Base-by-base conservation (phyloP, 2,113 vertebrate genomes). In the Mesembrinibis cayennensis region DNA sequence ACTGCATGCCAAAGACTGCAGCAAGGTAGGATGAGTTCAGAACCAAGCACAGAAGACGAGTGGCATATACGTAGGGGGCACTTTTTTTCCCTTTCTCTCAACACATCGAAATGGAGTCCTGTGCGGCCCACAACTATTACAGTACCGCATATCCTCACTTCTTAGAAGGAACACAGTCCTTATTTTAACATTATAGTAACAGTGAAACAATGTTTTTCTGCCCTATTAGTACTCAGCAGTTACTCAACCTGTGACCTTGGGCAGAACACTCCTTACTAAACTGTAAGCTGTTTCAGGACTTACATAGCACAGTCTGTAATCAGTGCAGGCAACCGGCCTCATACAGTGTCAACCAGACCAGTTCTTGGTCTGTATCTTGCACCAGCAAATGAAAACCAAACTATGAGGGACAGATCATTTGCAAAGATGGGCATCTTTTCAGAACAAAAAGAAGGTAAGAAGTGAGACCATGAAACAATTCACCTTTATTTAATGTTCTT, bases 81-180 rank as follows among this genome's bases (percentile, higher is more conserved):
- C 11, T 86, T 74, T 16, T 38, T 63, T 56, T 38, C 34, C 29
- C 36, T 14, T 67, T 42, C 36, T 34, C 45, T 69, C 36, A 86
- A 49, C 49, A 63, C 23, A 69, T 40, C 42, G 49, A 76, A 76
- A 49, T 16, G 36, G 21, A 84, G 47, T 49, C n/a, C 19, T 80
- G 30, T 17, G 47, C 0, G 0, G n/a, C 29, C 18, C 40, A n/a
- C 7, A 44, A 16, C 16, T 61, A 15, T 29, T 55, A 55, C 22
- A 67, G 30, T 15, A 55, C n/a, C 27, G 42, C 30, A 56, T 9
- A 29, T 16, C 11, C 27, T 62, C 55, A 47, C 45, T 72, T 83
- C 38, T 47, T 58, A 40, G 49, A 62, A 65, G 36, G 9, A 77
- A 21, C 34, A 55, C 11, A 34, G n/a, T 34, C n/a, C 53, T 73